Base-by-base conservation (phyloP, 2,113 vertebrate genomes). In the Poeciliopsis turrubarensis region DNA sequence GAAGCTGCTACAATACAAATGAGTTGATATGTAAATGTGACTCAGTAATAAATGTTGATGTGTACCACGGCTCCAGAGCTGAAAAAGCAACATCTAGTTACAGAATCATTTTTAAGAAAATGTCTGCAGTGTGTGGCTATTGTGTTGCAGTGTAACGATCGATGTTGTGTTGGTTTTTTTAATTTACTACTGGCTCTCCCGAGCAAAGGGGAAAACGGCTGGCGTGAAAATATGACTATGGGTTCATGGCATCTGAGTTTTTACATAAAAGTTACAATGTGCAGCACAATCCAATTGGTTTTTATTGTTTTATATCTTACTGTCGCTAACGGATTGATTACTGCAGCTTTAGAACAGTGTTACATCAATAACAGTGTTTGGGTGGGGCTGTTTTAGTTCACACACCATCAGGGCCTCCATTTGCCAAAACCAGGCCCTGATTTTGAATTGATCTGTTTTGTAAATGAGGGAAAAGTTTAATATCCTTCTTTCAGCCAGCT, bases 21-120 rank as follows among this genome's bases (percentile, higher is more conserved):
- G 72, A 4, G 66, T 60, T 66, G 78, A 85, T 76, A 83, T 86
- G 75, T 76, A 80, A 84, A 87, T 37, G 0, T 69, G 60, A 72
- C 70, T 65, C 26, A 41, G 72, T 17, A 80, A 81, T 77, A 81
- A 80, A 79, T 70, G 19, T 30, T 63, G 61, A 74, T 41, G 34
- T 65, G 66, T 25, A 81, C 79, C 60, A 78, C 27, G 37, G 54
- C 25, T 29, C 68, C 15, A 51, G 57, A 70, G 61, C 29, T 66
- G 51, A 44, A 72, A 77, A 84, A 78, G 72, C 80, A 64, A 75
- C 75, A n/a, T 41, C 63, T 25, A 69, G 25, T 75, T 34, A 68
- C 14, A 2, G 32, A 61, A 32, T 75, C 12, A 47, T 47, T 19
- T 47, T 47, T 47, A 41, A 17, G 69, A 61, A 77, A 78, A 77